Evolutionary conservation across 2,888 invertebrate species (phyloP).

Genomic region (Tetramorium bicarinatum): DNA sequence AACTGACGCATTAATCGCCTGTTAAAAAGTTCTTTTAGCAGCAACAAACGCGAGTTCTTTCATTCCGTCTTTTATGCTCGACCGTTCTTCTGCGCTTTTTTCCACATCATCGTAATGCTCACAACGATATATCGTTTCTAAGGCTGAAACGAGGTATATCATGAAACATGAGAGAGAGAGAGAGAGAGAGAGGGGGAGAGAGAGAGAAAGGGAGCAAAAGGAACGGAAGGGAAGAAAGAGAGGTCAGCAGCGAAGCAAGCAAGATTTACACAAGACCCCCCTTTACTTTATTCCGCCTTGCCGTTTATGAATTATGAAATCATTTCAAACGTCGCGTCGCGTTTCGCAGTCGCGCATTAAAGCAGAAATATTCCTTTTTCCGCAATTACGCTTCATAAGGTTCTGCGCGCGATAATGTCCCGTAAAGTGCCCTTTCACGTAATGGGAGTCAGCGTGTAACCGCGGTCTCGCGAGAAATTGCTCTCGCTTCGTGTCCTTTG

Average conservation of each 20-base stretch:
- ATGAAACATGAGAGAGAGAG: constrained; percentile 10
- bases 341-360: constrained; percentile 53
- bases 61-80: constrained; percentile 20
- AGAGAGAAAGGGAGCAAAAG: background rate
- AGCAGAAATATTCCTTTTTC: constrained; percentile 56
- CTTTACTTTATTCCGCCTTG: constrained; percentile 41
- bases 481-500: constrained; percentile 38
- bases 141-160: constrained; percentile 36
- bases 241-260: constrained; percentile 24
- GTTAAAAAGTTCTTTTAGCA: constrained; percentile 24
- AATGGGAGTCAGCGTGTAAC: constrained; percentile 56
- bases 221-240: no score
- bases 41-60: constrained; percentile 26
- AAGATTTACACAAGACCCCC: constrained; percentile 53
- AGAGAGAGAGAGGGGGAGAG: background rate
- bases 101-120: constrained; percentile 36
- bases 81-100: background rate
- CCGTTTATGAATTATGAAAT: constrained; percentile 61
- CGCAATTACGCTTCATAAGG: constrained; percentile 56
- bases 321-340: constrained; percentile 54
- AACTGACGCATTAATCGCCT: constrained; percentile 32
- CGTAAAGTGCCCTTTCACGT: constrained; percentile 55
- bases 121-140: constrained; percentile 37
- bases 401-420: constrained; percentile 50
- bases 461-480: constrained; percentile 56